Conservation (phyloP, 2,888 invertebrate species). For the Mythimna pallens region DNA sequence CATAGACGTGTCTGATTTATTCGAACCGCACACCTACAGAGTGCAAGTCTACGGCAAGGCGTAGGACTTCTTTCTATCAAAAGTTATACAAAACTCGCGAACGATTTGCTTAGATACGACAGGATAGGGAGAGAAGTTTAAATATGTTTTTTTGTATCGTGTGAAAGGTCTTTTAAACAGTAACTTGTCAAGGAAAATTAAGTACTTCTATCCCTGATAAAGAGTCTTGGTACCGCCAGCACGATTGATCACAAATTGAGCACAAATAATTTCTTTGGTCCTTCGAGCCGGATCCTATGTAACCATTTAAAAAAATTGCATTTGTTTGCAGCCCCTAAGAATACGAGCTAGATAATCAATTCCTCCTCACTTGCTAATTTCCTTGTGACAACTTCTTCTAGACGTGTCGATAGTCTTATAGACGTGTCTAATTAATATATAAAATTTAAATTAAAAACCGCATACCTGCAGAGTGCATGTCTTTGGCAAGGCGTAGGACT, state of each 20-base stretch:
- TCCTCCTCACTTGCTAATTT: background rate
- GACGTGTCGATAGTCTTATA: slow-evolving; percentile 78
- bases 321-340: background rate
- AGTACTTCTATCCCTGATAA: background rate
- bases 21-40: slow-evolving; percentile 76
- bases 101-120: slow-evolving; percentile 61
- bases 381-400: slow-evolving; percentile 8
- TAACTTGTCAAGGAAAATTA: no score
- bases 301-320: background rate
- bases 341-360: background rate
- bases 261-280: background rate
- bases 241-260: no score
- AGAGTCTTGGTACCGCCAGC: background rate
- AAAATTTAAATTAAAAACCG: no score
- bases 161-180: background rate
- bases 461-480: slow-evolving; percentile 77
- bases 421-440: slow-evolving; percentile 79
- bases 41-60: slow-evolving; percentile 72
- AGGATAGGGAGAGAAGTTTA: slow-evolving; percentile 35
- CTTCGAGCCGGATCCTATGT: background rate
- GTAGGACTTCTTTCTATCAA: slow-evolving; percentile 72
- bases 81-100: slow-evolving; percentile 68
- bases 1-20: slow-evolving; percentile 80
- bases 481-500: slow-evolving; percentile 69
- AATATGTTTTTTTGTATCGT: background rate